Percentiles rank a stretch among this genome's conserved stretches.
phyloP scores from a whole-genome alignment of 2,888 invertebrate genomes.

The Rhingia campestris region DNA sequence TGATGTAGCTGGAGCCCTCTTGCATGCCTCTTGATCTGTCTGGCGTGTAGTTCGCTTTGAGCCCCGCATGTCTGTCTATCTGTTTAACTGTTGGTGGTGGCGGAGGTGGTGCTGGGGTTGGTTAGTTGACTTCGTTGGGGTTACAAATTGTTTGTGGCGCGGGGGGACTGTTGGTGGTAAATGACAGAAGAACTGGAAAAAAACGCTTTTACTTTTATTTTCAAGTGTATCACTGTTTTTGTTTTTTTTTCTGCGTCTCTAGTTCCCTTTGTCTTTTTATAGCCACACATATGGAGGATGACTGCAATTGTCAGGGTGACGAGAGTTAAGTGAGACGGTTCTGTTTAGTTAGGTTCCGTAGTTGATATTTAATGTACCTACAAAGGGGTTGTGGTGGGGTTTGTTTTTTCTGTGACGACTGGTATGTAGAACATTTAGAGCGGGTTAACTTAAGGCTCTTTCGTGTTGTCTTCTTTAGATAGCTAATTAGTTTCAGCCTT shows the following conservation, averaged over 20 bases:
- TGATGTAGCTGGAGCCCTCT: slow-evolving; percentile 28
- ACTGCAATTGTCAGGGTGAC: slow-evolving; percentile 22
- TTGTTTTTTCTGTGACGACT: slow-evolving; percentile 21
- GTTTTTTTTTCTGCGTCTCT: not conserved
- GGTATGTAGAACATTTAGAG: slow-evolving; percentile 53
- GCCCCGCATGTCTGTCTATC: slow-evolving; percentile 52
- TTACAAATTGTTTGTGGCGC: slow-evolving; percentile 56
- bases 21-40: slow-evolving; percentile 72
- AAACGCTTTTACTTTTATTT: slow-evolving; percentile 71
- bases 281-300: not conserved
- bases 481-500: slow-evolving; percentile 66
- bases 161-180: slow-evolving; percentile 8
- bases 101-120: slow-evolving; percentile 62
- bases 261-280: slow-evolving; percentile 41
- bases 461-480: slow-evolving; percentile 49
- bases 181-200: slow-evolving; percentile 11
- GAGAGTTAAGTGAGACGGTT: slow-evolving; percentile 26
- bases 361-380: not conserved
- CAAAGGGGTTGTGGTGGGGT: not conserved
- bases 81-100: slow-evolving; percentile 37
- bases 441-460: slow-evolving; percentile 38
- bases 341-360: slow-evolving; percentile 55
- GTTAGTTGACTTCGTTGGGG: slow-evolving; percentile 66
- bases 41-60: slow-evolving; percentile 44
- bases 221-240: slow-evolving; percentile 61